phyloP scores from a whole-genome alignment of 2,888 invertebrate genomes.

The Augochlorella aurata region DNA sequence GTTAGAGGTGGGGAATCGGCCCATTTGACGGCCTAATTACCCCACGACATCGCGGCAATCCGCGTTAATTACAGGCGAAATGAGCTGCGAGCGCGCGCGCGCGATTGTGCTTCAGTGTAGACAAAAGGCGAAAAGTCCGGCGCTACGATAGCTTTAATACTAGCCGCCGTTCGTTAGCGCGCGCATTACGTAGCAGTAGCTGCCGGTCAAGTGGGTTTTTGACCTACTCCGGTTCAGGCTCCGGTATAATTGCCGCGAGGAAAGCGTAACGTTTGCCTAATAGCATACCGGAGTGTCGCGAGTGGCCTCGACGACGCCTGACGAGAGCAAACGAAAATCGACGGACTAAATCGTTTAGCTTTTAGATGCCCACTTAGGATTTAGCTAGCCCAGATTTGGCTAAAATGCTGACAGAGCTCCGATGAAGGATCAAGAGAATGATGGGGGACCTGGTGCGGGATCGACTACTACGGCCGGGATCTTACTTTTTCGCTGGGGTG shows the following conservation, averaged over 20 bases:
- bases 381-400: background rate
- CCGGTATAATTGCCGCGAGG: constrained; percentile 37
- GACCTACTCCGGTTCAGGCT: constrained; percentile 53
- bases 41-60: background rate
- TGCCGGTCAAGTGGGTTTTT: constrained; percentile 51
- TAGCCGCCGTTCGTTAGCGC: constrained; percentile 58
- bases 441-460: background rate
- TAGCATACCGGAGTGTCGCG: constrained; percentile 21
- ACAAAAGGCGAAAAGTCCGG: constrained; percentile 6
- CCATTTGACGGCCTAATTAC: constrained; percentile 9
- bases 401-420: background rate
- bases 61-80: background rate
- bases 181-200: constrained; percentile 26
- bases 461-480: constrained; percentile 10
- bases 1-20: background rate
- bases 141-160: constrained; percentile 45
- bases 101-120: background rate
- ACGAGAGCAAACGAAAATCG: background rate
- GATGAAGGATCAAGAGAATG: background rate
- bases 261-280: constrained; percentile 43
- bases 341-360: too few species aligned
- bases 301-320: background rate
- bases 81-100: background rate
- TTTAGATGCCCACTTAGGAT: too few species aligned
- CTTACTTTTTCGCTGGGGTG: constrained; percentile 92